These are phyloP conservation scores for Microplitis deprimator DNA, from an alignment of 2,888 invertebrate species.

Conservation along the genomic window DNA sequence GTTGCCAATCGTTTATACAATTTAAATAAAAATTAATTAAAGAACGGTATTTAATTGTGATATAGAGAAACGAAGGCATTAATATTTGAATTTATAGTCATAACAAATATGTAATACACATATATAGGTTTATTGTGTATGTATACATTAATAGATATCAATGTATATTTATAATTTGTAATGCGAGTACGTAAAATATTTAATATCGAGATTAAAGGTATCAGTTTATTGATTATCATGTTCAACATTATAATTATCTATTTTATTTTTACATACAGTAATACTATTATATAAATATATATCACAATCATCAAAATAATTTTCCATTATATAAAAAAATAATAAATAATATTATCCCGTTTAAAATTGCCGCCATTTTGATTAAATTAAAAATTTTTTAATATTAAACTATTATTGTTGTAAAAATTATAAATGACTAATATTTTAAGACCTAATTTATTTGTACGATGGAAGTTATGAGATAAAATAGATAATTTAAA, in stretches of 20 bases:
- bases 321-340: background rate
- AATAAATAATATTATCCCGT: too few relatives aligned
- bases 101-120: conserved; percentile 42
- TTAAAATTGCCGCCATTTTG: too few relatives aligned
- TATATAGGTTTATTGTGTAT: conserved; percentile 44
- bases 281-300: background rate
- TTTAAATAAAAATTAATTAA: conserved; percentile 30
- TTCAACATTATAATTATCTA: background rate
- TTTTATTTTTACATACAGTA: background rate
- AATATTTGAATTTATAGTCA: conserved; percentile 53
- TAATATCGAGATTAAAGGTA: background rate
- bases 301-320: background rate
- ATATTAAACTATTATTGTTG: background rate
- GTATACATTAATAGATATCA: conserved; percentile 22
- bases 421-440: background rate
- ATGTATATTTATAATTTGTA: conserved; percentile 46
- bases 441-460: background rate
- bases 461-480: background rate
- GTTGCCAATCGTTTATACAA: conserved; percentile 57
- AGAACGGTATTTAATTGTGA: conserved; percentile 61
- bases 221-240: background rate
- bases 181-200: conserved; percentile 6
- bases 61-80: conserved; percentile 58
- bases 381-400: too few relatives aligned
- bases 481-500: too few relatives aligned